A percentile compares a stretch with the other conserved stretches of the same genome.
Evolutionary conservation across 2,888 invertebrate genomes (phyloP).

Genomic region (Tenthredo scrophulariae): DNA sequence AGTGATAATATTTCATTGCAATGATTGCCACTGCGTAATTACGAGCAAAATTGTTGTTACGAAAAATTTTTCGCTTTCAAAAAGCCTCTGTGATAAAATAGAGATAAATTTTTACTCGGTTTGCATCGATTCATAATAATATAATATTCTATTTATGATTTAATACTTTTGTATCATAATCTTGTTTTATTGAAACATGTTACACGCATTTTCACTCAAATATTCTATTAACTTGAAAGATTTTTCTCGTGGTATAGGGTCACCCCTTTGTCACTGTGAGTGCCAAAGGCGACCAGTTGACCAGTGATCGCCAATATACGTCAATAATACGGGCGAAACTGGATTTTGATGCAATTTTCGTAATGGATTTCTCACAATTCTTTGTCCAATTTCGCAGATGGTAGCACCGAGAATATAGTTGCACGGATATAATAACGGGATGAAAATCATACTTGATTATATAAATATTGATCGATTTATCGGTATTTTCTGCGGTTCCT

Average conservation of each 20-base stretch:
- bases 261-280: conserved; percentile 23
- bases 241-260: not conserved
- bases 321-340: not conserved
- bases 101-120: not conserved
- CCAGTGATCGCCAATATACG: conserved; percentile 33
- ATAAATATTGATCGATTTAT: not conserved
- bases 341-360: conserved; percentile 33
- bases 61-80: not conserved
- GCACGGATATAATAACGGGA: not conserved
- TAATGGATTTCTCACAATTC: conserved; percentile 46
- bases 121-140: not conserved
- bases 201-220: conserved; percentile 28
- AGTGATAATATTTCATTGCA: not conserved
- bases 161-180: not conserved
- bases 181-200: not conserved
- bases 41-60: not conserved
- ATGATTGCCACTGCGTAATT: not conserved
- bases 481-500: not conserved
- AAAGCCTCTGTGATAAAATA: not conserved
- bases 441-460: not conserved
- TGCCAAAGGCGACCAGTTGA: conserved; percentile 24
- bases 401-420: not conserved
- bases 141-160: not conserved
- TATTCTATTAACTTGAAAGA: not conserved
- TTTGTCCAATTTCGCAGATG: conserved; percentile 6